Conservation (phyloP, 2,113 vertebrate genomes). For the Tonatia bakeri region DNA sequence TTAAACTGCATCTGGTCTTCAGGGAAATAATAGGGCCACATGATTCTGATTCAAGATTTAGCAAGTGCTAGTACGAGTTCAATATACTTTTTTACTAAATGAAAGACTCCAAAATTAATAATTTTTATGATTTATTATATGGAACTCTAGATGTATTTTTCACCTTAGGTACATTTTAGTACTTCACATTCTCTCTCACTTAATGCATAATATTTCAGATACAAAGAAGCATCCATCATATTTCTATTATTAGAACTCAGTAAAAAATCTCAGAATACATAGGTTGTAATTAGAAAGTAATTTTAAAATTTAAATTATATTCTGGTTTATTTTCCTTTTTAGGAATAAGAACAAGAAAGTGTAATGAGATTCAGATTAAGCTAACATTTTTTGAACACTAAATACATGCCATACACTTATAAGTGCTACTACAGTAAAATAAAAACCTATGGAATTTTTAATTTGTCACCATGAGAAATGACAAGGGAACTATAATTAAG, state of each 20-base stretch:
- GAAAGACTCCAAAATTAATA: slow-evolving; percentile 34
- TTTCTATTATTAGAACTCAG: slow-evolving; percentile 33
- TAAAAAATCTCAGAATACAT: slow-evolving; percentile 14
- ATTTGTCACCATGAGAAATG: not conserved
- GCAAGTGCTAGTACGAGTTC: not conserved
- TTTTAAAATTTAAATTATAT: slow-evolving; percentile 42
- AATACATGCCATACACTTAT: not conserved
- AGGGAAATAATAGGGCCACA: not conserved
- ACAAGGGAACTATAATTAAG: not conserved
- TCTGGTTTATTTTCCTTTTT: slow-evolving; percentile 38
- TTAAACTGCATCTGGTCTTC: not conserved
- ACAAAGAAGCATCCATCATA: not conserved
- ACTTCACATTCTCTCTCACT: slow-evolving; percentile 8
- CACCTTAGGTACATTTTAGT: not conserved
- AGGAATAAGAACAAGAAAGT: slow-evolving; percentile 24
- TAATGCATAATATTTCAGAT: slow-evolving; percentile 13
- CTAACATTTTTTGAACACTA: slow-evolving; percentile 14
- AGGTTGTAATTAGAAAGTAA: slow-evolving; percentile 27
- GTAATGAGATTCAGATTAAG: slow-evolving; percentile 25
- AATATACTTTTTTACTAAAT: not conserved
- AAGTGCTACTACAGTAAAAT: slow-evolving; percentile 4
- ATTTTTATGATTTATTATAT: slow-evolving; percentile 8
- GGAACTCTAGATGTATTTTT: not conserved
- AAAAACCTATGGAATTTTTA: slow-evolving; percentile 31
- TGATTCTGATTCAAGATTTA: slow-evolving; percentile 36